Evolutionary conservation across 2,888 invertebrate genomes (phyloP), one percentile per base, ranked within the genome.

Genomic region (Cheilosia grossa): DNA sequence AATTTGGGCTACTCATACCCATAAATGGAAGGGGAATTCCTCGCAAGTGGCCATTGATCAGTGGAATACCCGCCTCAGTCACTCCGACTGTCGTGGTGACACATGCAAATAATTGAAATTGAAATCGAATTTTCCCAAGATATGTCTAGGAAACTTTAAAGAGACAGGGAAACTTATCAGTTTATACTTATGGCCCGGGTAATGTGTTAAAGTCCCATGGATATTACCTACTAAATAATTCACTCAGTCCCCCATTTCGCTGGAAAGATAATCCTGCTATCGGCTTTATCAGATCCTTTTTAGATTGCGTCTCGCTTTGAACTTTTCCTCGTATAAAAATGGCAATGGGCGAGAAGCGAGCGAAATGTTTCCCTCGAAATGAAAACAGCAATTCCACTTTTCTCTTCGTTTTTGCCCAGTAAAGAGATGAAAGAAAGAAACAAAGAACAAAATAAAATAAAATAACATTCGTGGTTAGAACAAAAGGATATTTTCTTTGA

Each of bases 191-290:
- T 44, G 4, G 13, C 37, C 37, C 37, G 37, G 37, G 37, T 37
- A 47, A 47, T 47, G 44, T 47, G 44, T n/a, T n/a, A 47, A 47
- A 47, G 44, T 47, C 9, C 17, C 17, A 19, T 17, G 44, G 44
- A 47, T 47, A 47, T 47, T 47, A 17, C 17, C 17, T 47, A 47
- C n/a, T 47, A 47, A 47, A 47, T 47, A 47, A 47, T 47, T 47
- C 44, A 47, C n/a, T 47, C 17, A n/a, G 17, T n/a, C 9, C 7
- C n/a, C 44, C 44, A 44, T 44, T 44, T 17, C 44, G 7, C 9
- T 30, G n/a, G 44, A 47, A 47, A n/a, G 44, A 47, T n/a, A 47
- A 47, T 47, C 17, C 17, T 19, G 44, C 44, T 47, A 47, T 47
- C 17, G 44, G 44, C 17, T 47, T 47, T 47, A 47, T 47, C 44